Conservation (phyloP, 2,888 invertebrate genomes). For the Seira sanloemensis region DNA sequence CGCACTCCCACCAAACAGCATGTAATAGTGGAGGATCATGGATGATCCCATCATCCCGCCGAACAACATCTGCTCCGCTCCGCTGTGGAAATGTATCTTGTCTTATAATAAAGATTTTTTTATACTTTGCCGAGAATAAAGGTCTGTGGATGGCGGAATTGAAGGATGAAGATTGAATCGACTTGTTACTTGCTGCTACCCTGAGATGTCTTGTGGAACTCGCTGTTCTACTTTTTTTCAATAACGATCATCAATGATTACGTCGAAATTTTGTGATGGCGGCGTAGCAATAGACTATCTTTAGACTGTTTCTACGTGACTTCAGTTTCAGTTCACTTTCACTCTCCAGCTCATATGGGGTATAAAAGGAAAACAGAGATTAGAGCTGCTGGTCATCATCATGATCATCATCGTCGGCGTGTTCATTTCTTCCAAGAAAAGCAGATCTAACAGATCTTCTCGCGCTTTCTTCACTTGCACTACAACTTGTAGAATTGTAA, state of each 20-base stretch:
- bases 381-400: slow-evolving; percentile 31
- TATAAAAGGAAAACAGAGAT: slow-evolving; percentile 30
- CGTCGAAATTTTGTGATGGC: slow-evolving; percentile 5
- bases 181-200: slow-evolving; percentile 12
- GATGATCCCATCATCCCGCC: slow-evolving; percentile 70
- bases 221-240: background rate
- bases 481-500: slow-evolving; percentile 3
- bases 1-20: slow-evolving; percentile 33
- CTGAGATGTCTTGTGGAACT: background rate
- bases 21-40: slow-evolving; percentile 66
- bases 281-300: background rate
- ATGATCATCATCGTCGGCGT: background rate
- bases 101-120: background rate
- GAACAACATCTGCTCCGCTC: slow-evolving; percentile 66
- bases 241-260: slow-evolving; percentile 2
- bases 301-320: slow-evolving; percentile 8
- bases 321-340: slow-evolving; percentile 2
- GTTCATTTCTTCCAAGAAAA: background rate
- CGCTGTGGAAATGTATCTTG: background rate
- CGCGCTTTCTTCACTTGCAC: slow-evolving; percentile 12
- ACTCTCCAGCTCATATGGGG: slow-evolving; percentile 12
- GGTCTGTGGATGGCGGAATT: background rate
- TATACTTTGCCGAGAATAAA: background rate
- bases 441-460: slow-evolving; percentile 32
- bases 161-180: background rate